Percentiles rank a stretch among this genome's conserved stretches.
Evolutionary conservation across 2,113 vertebrate species (phyloP).

Genomic region (Melospiza melodia): DNA sequence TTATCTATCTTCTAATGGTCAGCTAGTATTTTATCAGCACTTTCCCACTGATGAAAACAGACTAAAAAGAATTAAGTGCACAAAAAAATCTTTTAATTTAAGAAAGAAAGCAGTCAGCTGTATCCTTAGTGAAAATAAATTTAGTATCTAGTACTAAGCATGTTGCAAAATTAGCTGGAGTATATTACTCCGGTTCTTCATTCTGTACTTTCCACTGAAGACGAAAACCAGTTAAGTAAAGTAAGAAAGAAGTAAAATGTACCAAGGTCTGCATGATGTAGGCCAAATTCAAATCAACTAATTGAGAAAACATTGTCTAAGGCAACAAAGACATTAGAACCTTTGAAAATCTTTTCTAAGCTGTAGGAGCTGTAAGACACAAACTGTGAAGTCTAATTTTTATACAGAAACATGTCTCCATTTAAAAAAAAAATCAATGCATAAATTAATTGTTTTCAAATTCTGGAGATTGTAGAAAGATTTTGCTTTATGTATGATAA

Average conservation of each 20-base stretch:
- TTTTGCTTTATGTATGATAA: not conserved
- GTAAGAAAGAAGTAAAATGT: not conserved
- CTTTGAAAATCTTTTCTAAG: not conserved
- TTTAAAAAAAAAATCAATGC: not conserved
- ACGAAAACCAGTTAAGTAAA: not conserved
- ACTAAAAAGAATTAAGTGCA: not conserved
- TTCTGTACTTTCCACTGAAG: not conserved
- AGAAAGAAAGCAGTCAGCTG: not conserved
- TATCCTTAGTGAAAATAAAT: not conserved
- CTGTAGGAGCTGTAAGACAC: not conserved
- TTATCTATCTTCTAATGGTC: not conserved
- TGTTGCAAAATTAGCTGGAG: not conserved
- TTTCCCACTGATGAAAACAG: not conserved
- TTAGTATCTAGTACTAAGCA: not conserved
- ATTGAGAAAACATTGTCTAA: not conserved
- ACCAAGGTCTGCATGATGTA: not conserved
- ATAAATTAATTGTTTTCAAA: not conserved
- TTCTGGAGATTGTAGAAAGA: not conserved
- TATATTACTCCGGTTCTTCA: not conserved
- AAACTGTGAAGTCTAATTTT: not conserved
- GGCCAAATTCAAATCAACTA: not conserved
- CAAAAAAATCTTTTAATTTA: slow-evolving; percentile 10
- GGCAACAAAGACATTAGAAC: not conserved
- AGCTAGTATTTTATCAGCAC: not conserved
- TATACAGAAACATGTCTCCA: not conserved